Percentiles rank a stretch among this genome's conserved stretches.
These are phyloP conservation scores for Clarias batrachus DNA, from an alignment of 2,113 vertebrate genomes.

Conservation along the genomic window DNA sequence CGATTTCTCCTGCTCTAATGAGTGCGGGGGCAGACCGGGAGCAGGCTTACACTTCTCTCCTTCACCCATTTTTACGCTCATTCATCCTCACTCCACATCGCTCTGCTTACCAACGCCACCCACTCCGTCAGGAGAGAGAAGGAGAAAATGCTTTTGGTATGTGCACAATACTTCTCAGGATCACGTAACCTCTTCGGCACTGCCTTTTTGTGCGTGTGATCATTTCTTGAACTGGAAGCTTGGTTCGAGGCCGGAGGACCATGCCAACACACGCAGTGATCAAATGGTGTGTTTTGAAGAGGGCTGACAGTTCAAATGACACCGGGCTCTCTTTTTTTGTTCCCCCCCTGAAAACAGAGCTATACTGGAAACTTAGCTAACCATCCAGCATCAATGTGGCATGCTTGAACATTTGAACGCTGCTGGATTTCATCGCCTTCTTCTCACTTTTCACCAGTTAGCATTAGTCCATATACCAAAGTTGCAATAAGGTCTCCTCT, in stretches of 20 bases:
- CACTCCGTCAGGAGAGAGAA: not conserved
- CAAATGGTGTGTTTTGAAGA: not conserved
- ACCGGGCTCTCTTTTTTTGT: no score
- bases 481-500: not conserved
- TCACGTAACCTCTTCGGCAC: not conserved
- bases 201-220: not conserved
- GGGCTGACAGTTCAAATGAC: not conserved
- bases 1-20: slow-evolving; percentile 49
- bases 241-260: not conserved
- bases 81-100: slow-evolving; percentile 24
- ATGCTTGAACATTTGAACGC: not conserved
- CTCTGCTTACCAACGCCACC: not conserved
- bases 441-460: not conserved
- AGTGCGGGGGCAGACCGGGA: slow-evolving; percentile 48
- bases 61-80: slow-evolving; percentile 8
- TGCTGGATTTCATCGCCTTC: not conserved
- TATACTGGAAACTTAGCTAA: not conserved
- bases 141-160: slow-evolving; percentile 7
- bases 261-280: not conserved
- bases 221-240: not conserved
- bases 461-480: not conserved
- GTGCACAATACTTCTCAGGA: not conserved
- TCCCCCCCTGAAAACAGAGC: not conserved
- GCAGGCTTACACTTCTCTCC: slow-evolving; percentile 27
- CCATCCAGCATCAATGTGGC: not conserved